phyloP scores from a whole-genome alignment of 2,888 invertebrate genomes.

The Amphipoea lucens region DNA sequence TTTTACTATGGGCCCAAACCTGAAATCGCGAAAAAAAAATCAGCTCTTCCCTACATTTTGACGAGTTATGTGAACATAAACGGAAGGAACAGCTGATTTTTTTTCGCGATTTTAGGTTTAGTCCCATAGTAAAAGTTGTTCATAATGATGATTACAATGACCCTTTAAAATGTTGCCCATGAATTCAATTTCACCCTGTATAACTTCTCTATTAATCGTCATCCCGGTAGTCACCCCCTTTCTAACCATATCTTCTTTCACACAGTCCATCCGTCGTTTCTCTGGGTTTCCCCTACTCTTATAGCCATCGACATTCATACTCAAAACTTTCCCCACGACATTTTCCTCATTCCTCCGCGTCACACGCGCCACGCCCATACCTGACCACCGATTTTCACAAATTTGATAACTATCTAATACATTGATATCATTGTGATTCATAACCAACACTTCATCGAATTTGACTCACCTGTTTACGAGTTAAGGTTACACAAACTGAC shows the following conservation, averaged over 20 bases:
- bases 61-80: too few species aligned
- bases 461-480: conserved; percentile 47
- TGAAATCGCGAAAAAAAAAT: too few species aligned
- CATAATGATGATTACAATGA: too few species aligned
- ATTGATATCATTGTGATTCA: conserved; percentile 43
- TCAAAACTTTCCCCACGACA: neutral
- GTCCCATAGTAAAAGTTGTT: too few species aligned
- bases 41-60: too few species aligned
- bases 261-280: neutral
- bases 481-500: conserved; percentile 19
- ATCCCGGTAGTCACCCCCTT: neutral
- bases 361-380: neutral
- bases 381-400: neutral
- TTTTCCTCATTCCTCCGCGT: neutral
- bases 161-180: too few species aligned
- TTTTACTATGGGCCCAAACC: too few species aligned
- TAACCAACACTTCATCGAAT: conserved; percentile 16
- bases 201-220: neutral
- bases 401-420: conserved; percentile 13
- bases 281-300: neutral
- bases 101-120: too few species aligned
- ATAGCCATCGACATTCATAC: neutral
- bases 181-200: too few species aligned
- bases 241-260: neutral
- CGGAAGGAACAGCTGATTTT: too few species aligned